Base-by-base conservation (phyloP, 2,113 vertebrate genomes). In the Pseudois nayaur region DNA sequence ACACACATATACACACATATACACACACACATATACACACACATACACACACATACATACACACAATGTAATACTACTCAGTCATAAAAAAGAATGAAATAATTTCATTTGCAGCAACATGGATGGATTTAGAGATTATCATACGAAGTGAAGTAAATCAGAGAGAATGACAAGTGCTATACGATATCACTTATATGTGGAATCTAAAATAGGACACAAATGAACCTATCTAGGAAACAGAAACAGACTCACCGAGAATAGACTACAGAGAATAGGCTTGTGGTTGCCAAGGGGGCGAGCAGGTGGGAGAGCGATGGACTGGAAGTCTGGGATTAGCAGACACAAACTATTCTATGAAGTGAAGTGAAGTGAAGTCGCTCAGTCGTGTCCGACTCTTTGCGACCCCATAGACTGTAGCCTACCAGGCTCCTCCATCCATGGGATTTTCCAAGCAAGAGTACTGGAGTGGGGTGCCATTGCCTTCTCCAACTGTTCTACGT, bases 381-480 rank as follows among this genome's bases (percentile, higher is more conserved):
- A 40, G 67, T 23, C n/a, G 0, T 71, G n/a, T 12, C n/a, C 10
- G 23, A 12, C 67, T 71, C 67, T 36, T 11, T 71, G n/a, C 0
- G 2, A 71, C n/a, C 5, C 67, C 6, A 40, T 6, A 21, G n/a
- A 40, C 67, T 71, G n/a, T 1, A 71, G 19, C 19, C n/a, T 6
- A 0, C 67, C 67, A 40, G 67, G 67, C n/a, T 71, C 9, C 67
- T 71, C n/a, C 12, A n/a, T 6, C 67, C 67, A 23, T 6, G 19
- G 67, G 67, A 21, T 23, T 71, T 36, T 71, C 67, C 67, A 23
- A 10, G 67, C n/a, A 1, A 3, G n/a, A 11, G 40, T 6, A 6
- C 10, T 23, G 67, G 5, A 71, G 67, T 6, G 67, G 0, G n/a
- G 3, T 36, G 17, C n/a, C 67, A 12, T 5, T 13, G 48, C 48